phyloP scores from a whole-genome alignment of 2,113 vertebrate species.

The Meleagris gallopavo region DNA sequence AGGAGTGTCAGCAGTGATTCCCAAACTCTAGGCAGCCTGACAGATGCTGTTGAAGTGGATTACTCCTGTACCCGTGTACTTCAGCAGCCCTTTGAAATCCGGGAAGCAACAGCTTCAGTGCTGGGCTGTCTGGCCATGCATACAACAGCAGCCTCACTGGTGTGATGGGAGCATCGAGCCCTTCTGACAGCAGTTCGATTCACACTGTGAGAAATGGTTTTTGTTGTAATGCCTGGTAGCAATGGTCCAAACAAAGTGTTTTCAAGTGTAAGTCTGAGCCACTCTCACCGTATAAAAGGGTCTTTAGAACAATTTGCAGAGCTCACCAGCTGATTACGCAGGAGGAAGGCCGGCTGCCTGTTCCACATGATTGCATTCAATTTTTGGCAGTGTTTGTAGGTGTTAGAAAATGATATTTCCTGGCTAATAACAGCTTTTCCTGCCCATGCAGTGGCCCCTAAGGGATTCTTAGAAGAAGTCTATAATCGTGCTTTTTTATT shows the following conservation, averaged over 20 bases:
- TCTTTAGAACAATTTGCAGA: background rate
- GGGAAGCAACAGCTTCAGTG: background rate
- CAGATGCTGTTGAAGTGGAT: background rate
- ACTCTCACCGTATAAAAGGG: background rate
- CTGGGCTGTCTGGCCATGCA: background rate
- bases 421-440: background rate
- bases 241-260: background rate
- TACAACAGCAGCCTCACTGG: background rate
- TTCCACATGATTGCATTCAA: background rate
- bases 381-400: background rate
- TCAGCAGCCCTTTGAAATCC: background rate
- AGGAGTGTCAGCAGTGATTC: background rate
- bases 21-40: background rate
- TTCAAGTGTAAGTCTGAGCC: background rate
- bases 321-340: background rate
- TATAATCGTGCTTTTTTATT: background rate
- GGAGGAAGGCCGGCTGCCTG: background rate
- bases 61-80: background rate
- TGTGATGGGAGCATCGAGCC: background rate
- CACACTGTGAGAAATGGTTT: background rate
- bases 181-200: background rate
- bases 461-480: background rate
- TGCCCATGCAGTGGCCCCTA: background rate
- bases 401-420: background rate
- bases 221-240: background rate